These are phyloP conservation scores for Chauna torquata DNA, from an alignment of 2,113 vertebrate genomes.

Conservation along the genomic window DNA sequence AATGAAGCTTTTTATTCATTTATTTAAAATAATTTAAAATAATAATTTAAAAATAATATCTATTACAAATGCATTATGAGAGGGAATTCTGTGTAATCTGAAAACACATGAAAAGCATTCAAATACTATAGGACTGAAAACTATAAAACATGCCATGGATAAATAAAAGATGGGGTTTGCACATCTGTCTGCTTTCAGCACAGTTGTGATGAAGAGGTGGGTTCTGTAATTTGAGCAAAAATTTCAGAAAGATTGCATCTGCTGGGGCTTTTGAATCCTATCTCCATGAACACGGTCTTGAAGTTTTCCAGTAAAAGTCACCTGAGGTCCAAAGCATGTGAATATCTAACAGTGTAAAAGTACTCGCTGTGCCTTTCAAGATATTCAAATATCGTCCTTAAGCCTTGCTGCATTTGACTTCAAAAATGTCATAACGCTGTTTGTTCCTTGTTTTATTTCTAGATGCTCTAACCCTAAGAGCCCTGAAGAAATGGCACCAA, in stretches of 20 bases:
- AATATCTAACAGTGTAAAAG: not conserved
- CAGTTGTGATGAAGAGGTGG: not conserved
- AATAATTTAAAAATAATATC: not conserved
- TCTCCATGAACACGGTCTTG: not conserved
- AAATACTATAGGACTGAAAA: not conserved
- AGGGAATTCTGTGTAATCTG: rapidly evolving
- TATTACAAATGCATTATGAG: not conserved
- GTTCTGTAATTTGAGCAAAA: not conserved
- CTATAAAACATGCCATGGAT: not conserved
- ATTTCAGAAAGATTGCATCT: not conserved
- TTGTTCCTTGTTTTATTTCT: not conserved
- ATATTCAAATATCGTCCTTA: not conserved
- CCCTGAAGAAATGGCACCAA: not conserved
- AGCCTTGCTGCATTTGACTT: not conserved
- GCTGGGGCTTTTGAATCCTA: not conserved
- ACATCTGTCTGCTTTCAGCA: not conserved
- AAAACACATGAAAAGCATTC: not conserved
- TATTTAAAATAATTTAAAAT: too few relatives aligned
- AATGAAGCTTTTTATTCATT: not conserved
- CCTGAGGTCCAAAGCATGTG: not conserved
- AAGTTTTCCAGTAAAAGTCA: not conserved
- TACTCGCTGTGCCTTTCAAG: not conserved
- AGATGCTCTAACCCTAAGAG: not conserved
- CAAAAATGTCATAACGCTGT: not conserved
- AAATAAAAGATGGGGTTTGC: not conserved